Conservation (phyloP, 1,140 invertebrate genomes). For the Drosophila obscura region DNA sequence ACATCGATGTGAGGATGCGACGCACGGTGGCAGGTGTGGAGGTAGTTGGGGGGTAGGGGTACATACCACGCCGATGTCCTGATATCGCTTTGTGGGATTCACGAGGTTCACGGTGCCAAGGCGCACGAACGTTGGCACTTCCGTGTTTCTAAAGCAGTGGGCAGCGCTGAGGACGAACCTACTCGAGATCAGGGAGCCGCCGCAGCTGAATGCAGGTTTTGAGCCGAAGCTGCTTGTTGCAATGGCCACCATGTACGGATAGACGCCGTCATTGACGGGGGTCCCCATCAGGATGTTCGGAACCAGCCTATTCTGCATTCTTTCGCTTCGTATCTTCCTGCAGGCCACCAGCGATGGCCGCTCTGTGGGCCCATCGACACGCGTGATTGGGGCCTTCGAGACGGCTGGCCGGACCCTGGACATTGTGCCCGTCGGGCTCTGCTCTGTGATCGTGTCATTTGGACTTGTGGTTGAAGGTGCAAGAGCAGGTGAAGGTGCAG, state of each 20-base stretch:
- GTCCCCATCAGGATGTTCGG: slow-evolving; percentile 67
- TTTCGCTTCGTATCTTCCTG: slow-evolving; percentile 16
- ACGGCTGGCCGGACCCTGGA: no score
- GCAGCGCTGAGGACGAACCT: slow-evolving; percentile 88
- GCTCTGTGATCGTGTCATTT: background rate
- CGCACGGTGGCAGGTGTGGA: no score
- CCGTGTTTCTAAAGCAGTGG: slow-evolving; percentile 87
- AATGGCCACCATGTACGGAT: slow-evolving; percentile 80
- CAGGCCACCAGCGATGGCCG: slow-evolving; percentile 47
- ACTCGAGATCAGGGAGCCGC: slow-evolving; percentile 84
- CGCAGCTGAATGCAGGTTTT: slow-evolving; percentile 82
- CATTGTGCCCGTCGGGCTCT: background rate
- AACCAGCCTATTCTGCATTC: slow-evolving; percentile 3
- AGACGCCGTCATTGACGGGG: slow-evolving; percentile 57
- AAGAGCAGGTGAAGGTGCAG: background rate
- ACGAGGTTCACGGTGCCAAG: slow-evolving; percentile 66
- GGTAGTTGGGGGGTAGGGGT: no score
- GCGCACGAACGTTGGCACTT: slow-evolving; percentile 53
- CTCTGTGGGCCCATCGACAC: slow-evolving; percentile 21
- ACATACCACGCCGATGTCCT: slow-evolving; percentile 57
- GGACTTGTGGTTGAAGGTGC: background rate
- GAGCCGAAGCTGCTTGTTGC: slow-evolving; percentile 36
- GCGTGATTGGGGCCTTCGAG: background rate
- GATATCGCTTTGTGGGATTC: slow-evolving; percentile 1
- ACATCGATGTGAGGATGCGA: background rate